Evolutionary conservation across 2,888 invertebrate species (phyloP), one percentile per base, ranked within the genome.

Genomic region (Camptogramma bilineatum): DNA sequence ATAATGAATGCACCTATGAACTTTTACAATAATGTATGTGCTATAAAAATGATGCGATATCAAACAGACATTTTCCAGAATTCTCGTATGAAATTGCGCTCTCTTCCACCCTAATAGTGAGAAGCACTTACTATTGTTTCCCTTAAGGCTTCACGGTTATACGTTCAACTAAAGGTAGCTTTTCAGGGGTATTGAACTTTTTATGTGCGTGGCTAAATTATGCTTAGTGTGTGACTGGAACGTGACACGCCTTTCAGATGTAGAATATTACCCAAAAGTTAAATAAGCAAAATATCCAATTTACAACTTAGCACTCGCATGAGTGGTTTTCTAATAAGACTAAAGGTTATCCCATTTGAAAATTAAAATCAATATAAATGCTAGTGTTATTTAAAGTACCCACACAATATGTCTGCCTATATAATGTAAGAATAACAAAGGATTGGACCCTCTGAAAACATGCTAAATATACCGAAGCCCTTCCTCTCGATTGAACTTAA

Each of bases 101-200:
- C 76, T 68, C 69, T 74, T 46, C 53, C 73, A 66, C 77, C 73
- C 74, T 78, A 80, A 79, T 78, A 74, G 68, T 59, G 67, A 63
- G 58, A 64, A 69, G 76, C 66, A 76, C 69, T 67, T 61, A 66
- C 82, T 75, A 79, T 81, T 80, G 77, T 78, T 71, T 79, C 79
- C 78, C 74, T 73, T 46, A 67, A 68, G 75, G 77, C 70, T 77
- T 74, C 68, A 76, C 71, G 65, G 74, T 74, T 72, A 69, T 71
- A 73, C 70, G 67, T 72, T 62, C 63, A 56, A 64, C 61, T 68
- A 52, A 46, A 61, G 24, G 50, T 64, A 70, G 65, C 52, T 66
- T 28, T 68, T 60, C 24, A 65, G 64, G 66, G 68, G 65, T 67
- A 69, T 62, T 67, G 68, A 71, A 71, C 72, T 68, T 70, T 69